phyloP scores from a whole-genome alignment of 2,888 invertebrate genomes.

The Lordiphosa andalusiaca region DNA sequence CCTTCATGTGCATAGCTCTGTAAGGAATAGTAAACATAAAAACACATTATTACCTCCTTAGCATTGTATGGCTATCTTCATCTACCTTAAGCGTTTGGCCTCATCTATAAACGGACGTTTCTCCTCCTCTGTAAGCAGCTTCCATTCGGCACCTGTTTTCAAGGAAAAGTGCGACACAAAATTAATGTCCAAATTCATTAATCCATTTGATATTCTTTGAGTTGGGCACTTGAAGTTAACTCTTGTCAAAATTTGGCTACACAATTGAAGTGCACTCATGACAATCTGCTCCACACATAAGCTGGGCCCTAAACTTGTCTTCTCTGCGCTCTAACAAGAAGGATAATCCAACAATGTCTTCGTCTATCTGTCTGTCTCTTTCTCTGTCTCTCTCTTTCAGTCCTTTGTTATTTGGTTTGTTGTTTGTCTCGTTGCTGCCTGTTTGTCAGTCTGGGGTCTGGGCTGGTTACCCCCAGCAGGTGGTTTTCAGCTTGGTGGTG shows the following conservation, averaged over 20 bases:
- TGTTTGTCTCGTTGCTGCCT: conserved; percentile 51
- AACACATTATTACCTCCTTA: background rate
- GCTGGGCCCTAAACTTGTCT: conserved; percentile 41
- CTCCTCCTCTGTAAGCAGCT: conserved; percentile 94
- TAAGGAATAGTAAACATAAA: conserved; percentile 21
- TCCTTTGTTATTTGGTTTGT: conserved; percentile 45
- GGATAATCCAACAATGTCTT: conserved; percentile 66
- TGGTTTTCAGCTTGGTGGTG: conserved; percentile 50
- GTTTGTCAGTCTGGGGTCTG: conserved; percentile 49
- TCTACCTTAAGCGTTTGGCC: conserved; percentile 89
- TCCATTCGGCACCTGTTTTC: conserved; percentile 95
- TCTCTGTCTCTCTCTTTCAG: conserved; percentile 18
- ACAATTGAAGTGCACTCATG: conserved; percentile 49
- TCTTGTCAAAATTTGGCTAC: conserved; percentile 47
- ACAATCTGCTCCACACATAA: conserved; percentile 41
- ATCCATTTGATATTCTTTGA: conserved; percentile 55
- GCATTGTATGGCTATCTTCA: background rate
- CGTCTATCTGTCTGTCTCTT: conserved; percentile 35
- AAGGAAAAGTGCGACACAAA: conserved; percentile 6
- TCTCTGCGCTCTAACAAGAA: conserved; percentile 56
- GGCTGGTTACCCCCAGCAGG: conserved; percentile 55
- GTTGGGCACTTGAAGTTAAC: conserved; percentile 35
- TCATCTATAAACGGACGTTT: conserved; percentile 99
- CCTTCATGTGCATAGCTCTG: conserved; percentile 96
- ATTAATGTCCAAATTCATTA: conserved; percentile 40